Evolutionary conservation across 37 sponge, comb jelly and placozoan genomes (phyloP), one percentile per base, ranked within the genome.

Genomic region (Axinella damicornis): DNA sequence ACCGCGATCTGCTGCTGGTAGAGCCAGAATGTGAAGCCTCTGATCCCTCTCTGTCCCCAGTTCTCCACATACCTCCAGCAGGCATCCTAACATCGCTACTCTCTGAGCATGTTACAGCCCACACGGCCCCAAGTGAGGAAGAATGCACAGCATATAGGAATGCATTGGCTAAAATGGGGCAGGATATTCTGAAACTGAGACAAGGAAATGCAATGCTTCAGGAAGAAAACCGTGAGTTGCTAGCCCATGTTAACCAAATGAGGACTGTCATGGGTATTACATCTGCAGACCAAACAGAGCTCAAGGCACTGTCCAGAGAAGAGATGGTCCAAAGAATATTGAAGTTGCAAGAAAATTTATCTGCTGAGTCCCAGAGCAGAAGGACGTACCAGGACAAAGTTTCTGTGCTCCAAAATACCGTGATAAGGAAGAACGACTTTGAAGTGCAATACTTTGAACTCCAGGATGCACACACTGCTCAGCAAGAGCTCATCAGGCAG

Each of bases 391-490:
- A 82, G 68, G 55, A 84, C 22, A 87, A 78, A 57, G 79, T 83
- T 12, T 14, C 16, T 4, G 33, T 38, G 18, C 68, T 92, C 22
- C 88, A 83, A 53, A 86, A 78, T 40, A 41, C 30, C 33, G 61
- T 87, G 30, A 71, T 74, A 6, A 36, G 14, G 30, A 55, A 73
- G 30, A 69, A 83, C 39, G 83, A 92, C 52, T 5, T 37, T 1
- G 92, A 87, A 28, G n/a, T 30, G 19, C 63, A 74, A 1, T 56
- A 67, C 32, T 59, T 87, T 0, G 58, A 78, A 25, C 65, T 92
- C 25, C 83, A 87, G 70, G 74, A 87, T 19, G 92, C 76, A 0
- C 84, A 92, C 70, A 74, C 53, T 9, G 74, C 59, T 18, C 92
- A 92, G 53, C 92, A 92, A 65, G 70, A 77, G 54, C 65, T 92